Percentiles rank a stretch among this genome's conserved stretches.
Evolutionary conservation across 2,888 invertebrate species (phyloP).

Genomic region (Venusia cambrica): DNA sequence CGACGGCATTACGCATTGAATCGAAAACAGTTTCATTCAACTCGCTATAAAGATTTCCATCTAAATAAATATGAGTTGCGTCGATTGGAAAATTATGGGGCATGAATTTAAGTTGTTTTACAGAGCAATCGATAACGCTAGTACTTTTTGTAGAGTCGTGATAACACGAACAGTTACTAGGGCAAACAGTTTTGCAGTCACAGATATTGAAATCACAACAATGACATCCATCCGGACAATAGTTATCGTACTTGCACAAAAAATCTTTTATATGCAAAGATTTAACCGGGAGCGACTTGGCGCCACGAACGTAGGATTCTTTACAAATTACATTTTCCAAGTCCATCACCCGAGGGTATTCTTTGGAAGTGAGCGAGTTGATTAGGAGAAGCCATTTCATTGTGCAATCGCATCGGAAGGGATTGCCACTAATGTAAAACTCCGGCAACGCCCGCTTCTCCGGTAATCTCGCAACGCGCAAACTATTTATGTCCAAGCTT

Average conservation of each 20-base stretch:
- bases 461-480: constrained; percentile 86
- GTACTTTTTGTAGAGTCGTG: constrained; percentile 96
- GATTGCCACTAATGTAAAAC: constrained; percentile 95
- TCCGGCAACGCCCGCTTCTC: constrained; percentile 88
- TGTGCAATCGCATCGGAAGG: constrained; percentile 95
- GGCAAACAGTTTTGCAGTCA: constrained; percentile 97
- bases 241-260: constrained; percentile 93
- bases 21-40: constrained; percentile 79
- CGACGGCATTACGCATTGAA: constrained; percentile 75
- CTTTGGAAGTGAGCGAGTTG: constrained; percentile 89
- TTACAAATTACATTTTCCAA: constrained; percentile 93
- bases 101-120: constrained; percentile 86
- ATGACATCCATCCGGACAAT: constrained; percentile 95
- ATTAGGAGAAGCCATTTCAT: constrained; percentile 97
- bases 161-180: constrained; percentile 95
- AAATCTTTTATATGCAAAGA: constrained; percentile 90
- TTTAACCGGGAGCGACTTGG: constrained; percentile 88
- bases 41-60: constrained; percentile 92
- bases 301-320: constrained; percentile 90
- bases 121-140: constrained; percentile 94
- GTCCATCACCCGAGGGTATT: constrained; percentile 94
- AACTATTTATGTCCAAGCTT: constrained; percentile 89
- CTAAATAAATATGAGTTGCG: constrained; percentile 94
- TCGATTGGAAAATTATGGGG: constrained; percentile 93
- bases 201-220: constrained; percentile 98